Percentiles rank a stretch among this genome's conserved stretches.
Evolutionary conservation across 1,140 invertebrate species (phyloP).

Genomic region (Pseudomyrmex concolor): DNA sequence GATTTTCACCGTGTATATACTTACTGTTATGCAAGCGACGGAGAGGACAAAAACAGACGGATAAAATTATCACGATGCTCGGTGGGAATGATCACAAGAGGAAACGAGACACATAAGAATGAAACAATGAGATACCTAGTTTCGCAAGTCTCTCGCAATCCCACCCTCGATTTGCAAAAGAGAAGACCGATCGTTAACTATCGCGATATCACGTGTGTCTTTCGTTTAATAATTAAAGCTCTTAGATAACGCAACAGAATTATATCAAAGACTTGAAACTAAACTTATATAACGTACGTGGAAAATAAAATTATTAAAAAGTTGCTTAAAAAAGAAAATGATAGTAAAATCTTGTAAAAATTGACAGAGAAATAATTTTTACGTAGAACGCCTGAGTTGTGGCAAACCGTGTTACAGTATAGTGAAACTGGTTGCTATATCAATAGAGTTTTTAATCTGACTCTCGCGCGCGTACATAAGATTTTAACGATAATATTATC

Average conservation of each 20-base stretch:
- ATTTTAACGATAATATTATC: neutral
- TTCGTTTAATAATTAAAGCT: neutral
- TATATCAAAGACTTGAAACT: neutral
- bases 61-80: slow-evolving; percentile 68
- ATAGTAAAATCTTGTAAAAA: neutral
- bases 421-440: slow-evolving; percentile 38
- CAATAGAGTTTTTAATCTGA: neutral
- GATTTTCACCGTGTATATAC: slow-evolving; percentile 56
- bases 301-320: neutral
- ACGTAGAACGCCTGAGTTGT: slow-evolving; percentile 15
- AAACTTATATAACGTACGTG: neutral
- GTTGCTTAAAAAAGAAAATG: too few species aligned
- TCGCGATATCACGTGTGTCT: slow-evolving; percentile 19
- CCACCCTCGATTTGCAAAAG: slow-evolving; percentile 48
- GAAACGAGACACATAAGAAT: slow-evolving; percentile 74
- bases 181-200: slow-evolving; percentile 44
- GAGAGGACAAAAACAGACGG: slow-evolving; percentile 45
- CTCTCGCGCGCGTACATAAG: neutral
- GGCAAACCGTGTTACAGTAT: neutral
- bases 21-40: slow-evolving; percentile 60
- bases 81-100: slow-evolving; percentile 83
- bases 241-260: neutral
- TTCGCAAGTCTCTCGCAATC: slow-evolving; percentile 71
- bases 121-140: slow-evolving; percentile 64
- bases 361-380: neutral